Base-by-base conservation (phyloP, 2,888 invertebrate genomes). In the Epistrophella euchroma region DNA sequence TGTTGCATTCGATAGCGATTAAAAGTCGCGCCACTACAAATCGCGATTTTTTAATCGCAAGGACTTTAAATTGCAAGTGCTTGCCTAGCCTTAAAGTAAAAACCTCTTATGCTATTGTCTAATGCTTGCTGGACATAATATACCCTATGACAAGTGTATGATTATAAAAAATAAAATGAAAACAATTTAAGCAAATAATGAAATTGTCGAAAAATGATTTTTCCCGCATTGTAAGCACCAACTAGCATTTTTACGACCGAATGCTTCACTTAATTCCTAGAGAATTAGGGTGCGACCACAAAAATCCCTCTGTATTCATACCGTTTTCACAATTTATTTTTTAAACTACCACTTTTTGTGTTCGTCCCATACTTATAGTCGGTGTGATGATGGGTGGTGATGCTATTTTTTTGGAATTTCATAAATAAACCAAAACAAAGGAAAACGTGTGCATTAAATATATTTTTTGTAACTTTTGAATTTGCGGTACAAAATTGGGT, bases 241-340 rank as follows among this genome's bases (percentile, higher is more conserved):
- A 73, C 58, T 52, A 74, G 32, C 35, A 17, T 62, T 81, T 70
- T 64, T 13, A 64, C 75, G 55, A 70, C 32, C 70, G 70, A 81
- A 71, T 71, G 47, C 55, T 75, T 75, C 40, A 55, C 62, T 81
- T 81, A 75, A 64, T 81, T 71, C 70, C 75, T 70, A n/a, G 70
- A 75, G 70, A 71, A 75, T 71, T 56, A 28, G 25, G 45, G 25
- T 28, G 37, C 64, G 37, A 75, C 70, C 75, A 71, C 81, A 71
- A 62, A 64, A 75, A 81, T 40, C 70, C 45, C 37, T 55, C 60
- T 15, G 40, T 47, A 55, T 70, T 45, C 15, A 43, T 55, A 62
- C 62, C 32, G 19, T 64, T 75, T 81, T 62, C 19, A 71, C 37
- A 75, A 71, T 74, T 75, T 64, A 70, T 70, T 81, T 81, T 62